A percentile compares a stretch with the other conserved stretches of the same genome.
Conservation (phyloP, 2,113 vertebrate species). For the Mionectes macconnelli region DNA sequence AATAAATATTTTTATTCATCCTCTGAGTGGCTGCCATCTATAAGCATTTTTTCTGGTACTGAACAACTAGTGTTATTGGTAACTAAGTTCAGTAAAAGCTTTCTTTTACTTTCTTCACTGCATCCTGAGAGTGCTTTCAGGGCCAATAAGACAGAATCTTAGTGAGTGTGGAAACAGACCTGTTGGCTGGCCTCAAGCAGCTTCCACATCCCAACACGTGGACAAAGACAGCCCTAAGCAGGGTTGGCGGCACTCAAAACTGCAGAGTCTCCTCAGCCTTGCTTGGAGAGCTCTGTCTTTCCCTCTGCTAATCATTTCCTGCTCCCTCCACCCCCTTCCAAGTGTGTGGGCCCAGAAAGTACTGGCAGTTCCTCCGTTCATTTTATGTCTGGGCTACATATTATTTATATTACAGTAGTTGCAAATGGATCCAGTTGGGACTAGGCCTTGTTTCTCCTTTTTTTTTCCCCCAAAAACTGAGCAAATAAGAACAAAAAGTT, state of each 20-base stretch:
- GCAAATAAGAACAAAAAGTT: background rate
- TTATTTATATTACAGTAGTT: conserved; percentile 21
- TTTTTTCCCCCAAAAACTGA: background rate
- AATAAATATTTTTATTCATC: background rate
- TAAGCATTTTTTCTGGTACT: background rate
- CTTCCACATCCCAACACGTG: background rate
- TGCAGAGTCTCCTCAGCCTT: background rate
- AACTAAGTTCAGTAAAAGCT: background rate
- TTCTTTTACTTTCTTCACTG: background rate
- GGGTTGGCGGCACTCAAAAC: background rate
- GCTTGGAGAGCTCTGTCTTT: background rate
- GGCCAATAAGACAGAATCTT: background rate
- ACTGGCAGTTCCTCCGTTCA: conserved; percentile 41
- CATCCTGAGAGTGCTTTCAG: background rate
- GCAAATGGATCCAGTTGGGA: background rate
- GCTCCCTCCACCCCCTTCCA: background rate
- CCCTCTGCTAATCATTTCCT: background rate
- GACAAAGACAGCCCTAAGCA: background rate
- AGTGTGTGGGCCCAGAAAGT: conserved; percentile 50
- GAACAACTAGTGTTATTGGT: background rate
- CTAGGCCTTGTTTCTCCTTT: background rate
- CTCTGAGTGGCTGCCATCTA: background rate
- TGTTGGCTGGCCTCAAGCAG: background rate
- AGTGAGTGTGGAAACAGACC: background rate
- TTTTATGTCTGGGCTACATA: background rate